Base-by-base conservation (phyloP, 2,888 invertebrate genomes). In the Stenurella melanura region DNA sequence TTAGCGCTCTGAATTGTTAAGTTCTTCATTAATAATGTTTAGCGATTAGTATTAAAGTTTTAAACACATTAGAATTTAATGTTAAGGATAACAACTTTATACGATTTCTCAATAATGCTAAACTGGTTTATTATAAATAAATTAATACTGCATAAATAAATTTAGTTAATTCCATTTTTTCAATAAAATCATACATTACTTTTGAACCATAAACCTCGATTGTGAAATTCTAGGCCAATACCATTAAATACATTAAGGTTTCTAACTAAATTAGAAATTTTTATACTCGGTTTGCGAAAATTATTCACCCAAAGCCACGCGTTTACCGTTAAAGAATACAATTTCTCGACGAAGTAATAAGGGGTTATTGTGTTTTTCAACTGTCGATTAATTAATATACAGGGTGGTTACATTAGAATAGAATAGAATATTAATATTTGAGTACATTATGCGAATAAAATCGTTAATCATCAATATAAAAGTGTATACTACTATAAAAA, bases 191-290 rank as follows among this genome's bases (percentile, higher is more conserved):
- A 50, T 73, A 67, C 71, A 64, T 73, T 76, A 68, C 75, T 81
- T 82, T 79, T 80, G 78, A 79, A 83, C 81, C 71, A 80, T 78
- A 81, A 81, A 81, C 81, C 81, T 80, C 79, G 77, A 79, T 81
- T 75, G 73, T 70, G 78, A 76, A 78, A 81, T 80, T 80, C 81
- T 82, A 80, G 80, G 80, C 77, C 80, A 71, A 30, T 63, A 74
- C 64, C 72, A 75, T 77, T 75, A 70, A 58, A 61, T 61, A 57
- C 74, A 76, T 73, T 79, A 76, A 73, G 74, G 72, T 75, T 78
- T 79, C 70, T 72, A 73, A 67, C 26, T 71, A 64, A 75, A 74
- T 73, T 73, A 76, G 63, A 74, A 68, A 68, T 66, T 64, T 74
- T 76, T 75, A 42, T 66, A 19, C 17, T 15, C 19, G 42, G 15